Percentiles rank a stretch among this genome's conserved stretches.
Conservation (phyloP, 2,797 vertebrate species). For the Hydrocynus forskahlii region DNA sequence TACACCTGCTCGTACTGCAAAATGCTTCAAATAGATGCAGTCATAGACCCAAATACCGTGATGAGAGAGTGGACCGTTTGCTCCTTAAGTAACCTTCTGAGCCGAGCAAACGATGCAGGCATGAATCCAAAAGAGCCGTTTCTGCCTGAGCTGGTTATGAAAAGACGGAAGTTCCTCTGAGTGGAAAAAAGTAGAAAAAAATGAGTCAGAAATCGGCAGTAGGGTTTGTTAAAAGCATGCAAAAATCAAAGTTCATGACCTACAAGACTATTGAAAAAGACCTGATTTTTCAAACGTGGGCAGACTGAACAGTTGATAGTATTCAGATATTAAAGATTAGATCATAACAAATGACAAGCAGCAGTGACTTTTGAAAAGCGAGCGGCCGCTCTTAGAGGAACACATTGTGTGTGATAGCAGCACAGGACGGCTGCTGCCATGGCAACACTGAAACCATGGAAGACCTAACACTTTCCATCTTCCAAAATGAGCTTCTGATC, state of each 20-base stretch:
- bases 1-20: no score
- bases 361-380: background rate
- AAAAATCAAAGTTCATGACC: background rate
- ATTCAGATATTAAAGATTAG: background rate
- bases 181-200: background rate
- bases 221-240: background rate
- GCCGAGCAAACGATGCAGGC: background rate
- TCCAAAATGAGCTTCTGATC: background rate
- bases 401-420: no score
- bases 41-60: no score
- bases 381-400: background rate
- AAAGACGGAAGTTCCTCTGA: background rate
- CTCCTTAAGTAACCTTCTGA: background rate
- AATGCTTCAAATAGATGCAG: no score
- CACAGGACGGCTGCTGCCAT: background rate
- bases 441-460: background rate
- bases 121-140: background rate
- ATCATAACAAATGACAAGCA: background rate
- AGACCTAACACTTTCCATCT: background rate
- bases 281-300: background rate
- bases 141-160: slow-evolving; percentile 3
- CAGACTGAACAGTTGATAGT: background rate
- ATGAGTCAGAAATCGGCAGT: background rate
- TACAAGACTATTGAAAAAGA: background rate
- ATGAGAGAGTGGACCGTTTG: no score